Conservation (phyloP, 92 coral and sea anemone genomes). For the Phymanthus crucifer region DNA sequence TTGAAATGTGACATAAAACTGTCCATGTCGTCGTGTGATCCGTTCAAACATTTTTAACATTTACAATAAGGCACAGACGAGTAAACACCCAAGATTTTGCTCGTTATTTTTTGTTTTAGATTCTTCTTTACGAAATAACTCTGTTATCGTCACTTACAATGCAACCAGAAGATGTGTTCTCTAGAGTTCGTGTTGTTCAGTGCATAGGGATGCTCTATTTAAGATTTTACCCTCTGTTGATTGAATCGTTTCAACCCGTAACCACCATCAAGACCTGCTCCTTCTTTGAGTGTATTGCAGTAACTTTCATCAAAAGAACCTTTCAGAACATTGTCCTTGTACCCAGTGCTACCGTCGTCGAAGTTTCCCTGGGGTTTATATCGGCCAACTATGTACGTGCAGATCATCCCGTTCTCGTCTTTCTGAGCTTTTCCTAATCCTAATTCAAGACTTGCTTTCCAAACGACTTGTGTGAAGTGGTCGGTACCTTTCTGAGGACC, state of each 20-base stretch:
- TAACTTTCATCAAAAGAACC: slow-evolving; percentile 57
- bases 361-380: slow-evolving; percentile 62
- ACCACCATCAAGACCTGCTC: slow-evolving; percentile 68
- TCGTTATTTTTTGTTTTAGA: no score
- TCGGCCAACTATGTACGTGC: slow-evolving; percentile 63
- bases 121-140: no score
- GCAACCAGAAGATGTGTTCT: no score
- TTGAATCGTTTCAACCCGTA: slow-evolving; percentile 59
- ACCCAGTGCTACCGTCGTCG: neutral
- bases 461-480: slow-evolving; percentile 73
- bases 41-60: no score
- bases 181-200: no score
- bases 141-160: no score
- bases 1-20: no score
- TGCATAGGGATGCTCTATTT: no score
- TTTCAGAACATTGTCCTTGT: slow-evolving; percentile 41
- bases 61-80: no score
- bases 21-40: no score
- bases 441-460: slow-evolving; percentile 56
- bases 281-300: slow-evolving; percentile 54
- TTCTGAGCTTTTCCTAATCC: slow-evolving; percentile 39
- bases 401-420: slow-evolving; percentile 12
- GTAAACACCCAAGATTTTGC: no score
- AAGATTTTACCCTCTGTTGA: neutral
- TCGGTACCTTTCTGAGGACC: slow-evolving; percentile 35